These are phyloP conservation scores for Centropyge bicolor DNA, from an alignment of 2,797 vertebrate genomes.

Conservation along the genomic window DNA sequence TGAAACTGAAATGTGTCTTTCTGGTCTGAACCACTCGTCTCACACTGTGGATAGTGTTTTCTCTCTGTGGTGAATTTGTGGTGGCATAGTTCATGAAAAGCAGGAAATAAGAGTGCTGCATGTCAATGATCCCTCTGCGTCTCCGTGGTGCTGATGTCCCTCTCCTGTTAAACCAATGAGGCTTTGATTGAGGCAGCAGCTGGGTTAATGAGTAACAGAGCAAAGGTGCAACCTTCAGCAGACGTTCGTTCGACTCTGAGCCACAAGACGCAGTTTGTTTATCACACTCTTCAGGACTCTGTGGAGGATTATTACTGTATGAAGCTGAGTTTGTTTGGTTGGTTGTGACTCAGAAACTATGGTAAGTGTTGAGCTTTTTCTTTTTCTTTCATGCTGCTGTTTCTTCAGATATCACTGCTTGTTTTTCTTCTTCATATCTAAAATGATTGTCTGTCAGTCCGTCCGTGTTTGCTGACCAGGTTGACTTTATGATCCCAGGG, in stretches of 20 bases:
- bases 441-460: neutral
- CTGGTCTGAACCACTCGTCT: neutral
- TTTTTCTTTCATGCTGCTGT: neutral
- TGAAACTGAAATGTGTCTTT: neutral
- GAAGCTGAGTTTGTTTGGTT: conserved; percentile 23
- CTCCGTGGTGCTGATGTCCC: conserved; percentile 21
- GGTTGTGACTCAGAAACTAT: conserved; percentile 53
- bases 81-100: conserved; percentile 7
- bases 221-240: conserved; percentile 74
- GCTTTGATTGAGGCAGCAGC: conserved; percentile 51
- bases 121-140: conserved; percentile 3
- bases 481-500: neutral
- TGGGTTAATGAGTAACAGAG: conserved; percentile 82
- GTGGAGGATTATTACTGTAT: conserved; percentile 24
- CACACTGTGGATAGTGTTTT: neutral
- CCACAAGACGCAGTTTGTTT: conserved; percentile 37
- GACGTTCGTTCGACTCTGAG: conserved; percentile 68
- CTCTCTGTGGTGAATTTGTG: neutral
- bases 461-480: neutral
- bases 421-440: neutral
- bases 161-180: conserved; percentile 60
- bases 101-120: conserved; percentile 41
- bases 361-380: conserved; percentile 63
- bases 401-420: neutral
- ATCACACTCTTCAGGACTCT: conserved; percentile 25